phyloP scores from a whole-genome alignment of 2,888 invertebrate genomes.

The Coelinius sp. region DNA sequence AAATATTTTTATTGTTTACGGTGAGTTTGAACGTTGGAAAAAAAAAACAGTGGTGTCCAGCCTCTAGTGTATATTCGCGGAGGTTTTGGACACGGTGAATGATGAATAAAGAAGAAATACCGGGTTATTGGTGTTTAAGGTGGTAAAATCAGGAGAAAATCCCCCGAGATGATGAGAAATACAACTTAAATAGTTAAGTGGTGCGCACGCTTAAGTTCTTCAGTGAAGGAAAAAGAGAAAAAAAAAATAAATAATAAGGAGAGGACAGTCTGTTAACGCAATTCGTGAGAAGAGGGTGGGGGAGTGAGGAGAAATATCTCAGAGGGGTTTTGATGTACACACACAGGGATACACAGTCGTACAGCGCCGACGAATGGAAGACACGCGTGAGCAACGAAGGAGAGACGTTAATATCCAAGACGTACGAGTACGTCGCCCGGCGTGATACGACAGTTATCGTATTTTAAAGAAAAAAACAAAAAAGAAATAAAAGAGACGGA shows the following conservation, averaged over 20 bases:
- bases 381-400: slow-evolving; percentile 26
- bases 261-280: slow-evolving; percentile 6
- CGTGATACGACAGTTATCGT: slow-evolving; percentile 31
- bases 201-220: slow-evolving; percentile 11
- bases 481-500: no score
- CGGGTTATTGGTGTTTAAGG: neutral
- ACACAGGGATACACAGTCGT: slow-evolving; percentile 5
- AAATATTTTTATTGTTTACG: slow-evolving; percentile 3
- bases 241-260: neutral
- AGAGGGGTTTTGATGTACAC: slow-evolving; percentile 20
- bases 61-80: slow-evolving; percentile 4
- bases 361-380: slow-evolving; percentile 31
- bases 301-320: slow-evolving; percentile 26
- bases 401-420: slow-evolving; percentile 25
- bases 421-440: slow-evolving; percentile 24
- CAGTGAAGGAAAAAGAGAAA: neutral
- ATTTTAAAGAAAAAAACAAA: slow-evolving; percentile 16
- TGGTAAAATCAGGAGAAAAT: neutral
- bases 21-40: slow-evolving; percentile 21
- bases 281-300: slow-evolving; percentile 2
- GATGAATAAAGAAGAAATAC: neutral
- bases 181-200: slow-evolving; percentile 3
- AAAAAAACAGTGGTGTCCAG: neutral
- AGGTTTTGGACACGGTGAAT: neutral
- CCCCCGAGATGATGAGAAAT: neutral